Conservation (phyloP, 1,140 invertebrate genomes). For the Apocrypta bakeri region DNA sequence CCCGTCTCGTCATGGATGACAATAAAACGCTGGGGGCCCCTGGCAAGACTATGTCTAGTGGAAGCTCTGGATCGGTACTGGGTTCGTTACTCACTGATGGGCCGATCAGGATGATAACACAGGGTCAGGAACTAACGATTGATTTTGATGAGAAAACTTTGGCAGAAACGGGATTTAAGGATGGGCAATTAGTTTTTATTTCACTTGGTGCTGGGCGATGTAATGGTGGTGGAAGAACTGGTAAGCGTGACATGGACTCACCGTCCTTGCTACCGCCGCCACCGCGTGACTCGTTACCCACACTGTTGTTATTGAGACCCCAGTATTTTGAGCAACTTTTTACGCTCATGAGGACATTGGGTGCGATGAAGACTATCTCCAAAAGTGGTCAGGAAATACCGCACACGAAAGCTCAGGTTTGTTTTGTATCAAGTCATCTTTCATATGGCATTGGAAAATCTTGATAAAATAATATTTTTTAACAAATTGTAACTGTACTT, state of each 20-base stretch:
- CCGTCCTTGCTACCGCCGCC: slow-evolving; percentile 87
- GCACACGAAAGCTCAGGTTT: slow-evolving; percentile 86
- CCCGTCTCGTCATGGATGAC: slow-evolving; percentile 45
- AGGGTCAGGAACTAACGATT: slow-evolving; percentile 94
- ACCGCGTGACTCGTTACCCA: slow-evolving; percentile 87
- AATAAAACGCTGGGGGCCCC: slow-evolving; percentile 16
- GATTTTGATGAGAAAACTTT: slow-evolving; percentile 94
- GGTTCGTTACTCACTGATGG: slow-evolving; percentile 84
- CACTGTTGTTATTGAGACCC: slow-evolving; percentile 87
- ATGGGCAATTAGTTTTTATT: slow-evolving; percentile 91
- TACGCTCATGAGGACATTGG: slow-evolving; percentile 90
- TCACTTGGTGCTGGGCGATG: slow-evolving; percentile 88
- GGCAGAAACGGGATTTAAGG: slow-evolving; percentile 93
- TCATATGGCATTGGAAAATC: too few species aligned
- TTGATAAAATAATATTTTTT: background rate
- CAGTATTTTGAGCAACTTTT: slow-evolving; percentile 94
- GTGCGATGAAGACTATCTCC: slow-evolving; percentile 85
- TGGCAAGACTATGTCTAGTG: slow-evolving; percentile 47
- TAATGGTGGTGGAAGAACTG: slow-evolving; percentile 75
- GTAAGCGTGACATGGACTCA: slow-evolving; percentile 83
- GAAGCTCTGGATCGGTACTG: slow-evolving; percentile 68
- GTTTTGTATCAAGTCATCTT: background rate
- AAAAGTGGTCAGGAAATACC: slow-evolving; percentile 84
- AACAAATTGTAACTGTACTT: background rate
- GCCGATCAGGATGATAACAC: slow-evolving; percentile 92